Conservation (phyloP, 2,113 vertebrate genomes). For the Leptosomus discolor region DNA sequence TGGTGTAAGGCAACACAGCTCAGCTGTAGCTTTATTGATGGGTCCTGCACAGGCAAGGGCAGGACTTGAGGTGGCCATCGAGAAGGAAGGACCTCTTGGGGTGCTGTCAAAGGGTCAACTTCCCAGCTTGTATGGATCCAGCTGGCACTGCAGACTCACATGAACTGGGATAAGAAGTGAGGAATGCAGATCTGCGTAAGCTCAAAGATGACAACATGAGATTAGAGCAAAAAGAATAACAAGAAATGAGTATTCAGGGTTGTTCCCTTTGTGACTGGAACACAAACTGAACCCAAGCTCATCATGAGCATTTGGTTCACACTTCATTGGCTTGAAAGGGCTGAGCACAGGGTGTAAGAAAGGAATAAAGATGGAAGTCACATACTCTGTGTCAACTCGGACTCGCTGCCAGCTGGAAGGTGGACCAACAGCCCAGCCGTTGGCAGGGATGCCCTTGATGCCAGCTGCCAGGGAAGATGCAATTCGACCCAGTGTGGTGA, state of each 20-base stretch:
- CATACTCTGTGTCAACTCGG: accelerated
- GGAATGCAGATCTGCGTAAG: not conserved
- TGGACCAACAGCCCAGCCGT: not conserved
- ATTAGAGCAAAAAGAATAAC: not conserved
- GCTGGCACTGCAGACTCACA: not conserved
- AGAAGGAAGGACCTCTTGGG: not conserved
- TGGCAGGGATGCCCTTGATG: not conserved
- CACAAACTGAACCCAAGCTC: not conserved
- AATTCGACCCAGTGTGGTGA: accelerated
- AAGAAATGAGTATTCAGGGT: not conserved
- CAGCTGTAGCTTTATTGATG: not conserved
- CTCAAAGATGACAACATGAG: not conserved
- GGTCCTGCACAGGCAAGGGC: not conserved
- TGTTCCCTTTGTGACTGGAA: not conserved
- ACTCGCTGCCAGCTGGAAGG: not conserved
- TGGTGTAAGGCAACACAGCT: not conserved
- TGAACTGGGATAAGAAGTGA: not conserved
- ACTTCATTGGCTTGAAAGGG: not conserved
- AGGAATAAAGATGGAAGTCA: not conserved
- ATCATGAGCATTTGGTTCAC: not conserved
- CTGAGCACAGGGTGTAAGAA: not conserved
- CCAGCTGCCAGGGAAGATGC: not conserved
- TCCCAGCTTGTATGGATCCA: not conserved
- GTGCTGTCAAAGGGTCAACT: not conserved
- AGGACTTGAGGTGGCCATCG: accelerated